Evolutionary conservation across 1,140 invertebrate genomes (phyloP).

Genomic region (Subanguina moxae): DNA sequence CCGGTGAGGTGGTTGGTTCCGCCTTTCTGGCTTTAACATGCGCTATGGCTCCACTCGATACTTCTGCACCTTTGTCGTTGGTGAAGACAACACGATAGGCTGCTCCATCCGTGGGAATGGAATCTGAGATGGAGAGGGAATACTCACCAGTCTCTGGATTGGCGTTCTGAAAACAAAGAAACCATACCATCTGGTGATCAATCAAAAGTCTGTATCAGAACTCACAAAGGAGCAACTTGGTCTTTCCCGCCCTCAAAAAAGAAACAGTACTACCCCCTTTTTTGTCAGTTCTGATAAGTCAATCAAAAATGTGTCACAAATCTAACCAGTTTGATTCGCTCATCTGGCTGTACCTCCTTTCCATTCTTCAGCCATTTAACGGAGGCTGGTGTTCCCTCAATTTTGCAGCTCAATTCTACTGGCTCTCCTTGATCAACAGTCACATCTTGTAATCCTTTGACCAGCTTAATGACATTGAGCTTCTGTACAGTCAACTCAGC

Average conservation of each 20-base stretch:
- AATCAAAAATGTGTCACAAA: neutral
- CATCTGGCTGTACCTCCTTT: conserved; percentile 72
- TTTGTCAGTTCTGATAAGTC: too few species aligned
- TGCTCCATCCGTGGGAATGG: conserved; percentile 47
- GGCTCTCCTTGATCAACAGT: conserved; percentile 54
- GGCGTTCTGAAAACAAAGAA: conserved; percentile 17
- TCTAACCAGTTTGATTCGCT: conserved; percentile 66
- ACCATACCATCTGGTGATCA: too few species aligned
- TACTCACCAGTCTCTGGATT: conserved; percentile 51
- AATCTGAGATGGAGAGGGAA: conserved; percentile 41
- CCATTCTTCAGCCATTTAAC: conserved; percentile 67
- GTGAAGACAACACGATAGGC: conserved; percentile 56
- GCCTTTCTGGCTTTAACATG: conserved; percentile 48
- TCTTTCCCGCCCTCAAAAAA: too few species aligned
- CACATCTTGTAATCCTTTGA: conserved; percentile 51
- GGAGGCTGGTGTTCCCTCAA: conserved; percentile 47
- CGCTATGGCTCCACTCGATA: conserved; percentile 53
- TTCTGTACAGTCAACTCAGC: conserved; percentile 49
- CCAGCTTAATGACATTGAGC: conserved; percentile 49
- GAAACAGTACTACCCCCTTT: too few species aligned
- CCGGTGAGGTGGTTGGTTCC: conserved; percentile 29
- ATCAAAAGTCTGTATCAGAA: too few species aligned
- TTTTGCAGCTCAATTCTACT: conserved; percentile 41
- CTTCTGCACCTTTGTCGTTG: conserved; percentile 54
- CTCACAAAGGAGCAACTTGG: too few species aligned